Evolutionary conservation across 1,140 invertebrate genomes (phyloP).

Genomic region (Leptinotarsa defecta): DNA sequence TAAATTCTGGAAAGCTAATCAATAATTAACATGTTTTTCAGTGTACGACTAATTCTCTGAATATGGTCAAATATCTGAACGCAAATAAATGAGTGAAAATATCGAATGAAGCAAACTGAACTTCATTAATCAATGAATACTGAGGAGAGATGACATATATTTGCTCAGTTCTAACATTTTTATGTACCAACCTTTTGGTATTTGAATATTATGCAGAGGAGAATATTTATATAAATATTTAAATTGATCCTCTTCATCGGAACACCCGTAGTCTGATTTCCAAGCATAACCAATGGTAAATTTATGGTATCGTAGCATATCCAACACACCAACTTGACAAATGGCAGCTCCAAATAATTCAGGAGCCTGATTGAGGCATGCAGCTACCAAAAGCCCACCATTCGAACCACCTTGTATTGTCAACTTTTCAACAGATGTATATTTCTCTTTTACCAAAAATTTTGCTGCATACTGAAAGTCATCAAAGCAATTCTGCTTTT

Average conservation of each 20-base stretch:
- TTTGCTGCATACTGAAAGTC: constrained; percentile 94
- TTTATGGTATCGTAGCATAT: constrained; percentile 97
- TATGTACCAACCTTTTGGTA: constrained; percentile 59
- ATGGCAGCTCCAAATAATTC: constrained; percentile 92
- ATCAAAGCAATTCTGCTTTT: constrained; percentile 98
- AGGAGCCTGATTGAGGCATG: constrained; percentile 92
- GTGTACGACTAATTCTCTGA: no score
- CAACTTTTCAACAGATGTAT: constrained; percentile 77
- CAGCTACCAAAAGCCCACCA: constrained; percentile 92
- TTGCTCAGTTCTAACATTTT: not conserved
- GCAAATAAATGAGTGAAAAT: not conserved
- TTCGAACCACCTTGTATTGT: constrained; percentile 95
- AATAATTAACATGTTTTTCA: no score
- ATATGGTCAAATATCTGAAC: not conserved
- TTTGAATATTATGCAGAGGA: constrained; percentile 89
- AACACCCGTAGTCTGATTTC: constrained; percentile 94
- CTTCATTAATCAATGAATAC: no score
- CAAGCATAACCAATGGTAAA: constrained; percentile 98
- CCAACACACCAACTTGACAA: constrained; percentile 73
- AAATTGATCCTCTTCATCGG: constrained; percentile 88
- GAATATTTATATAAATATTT: constrained; percentile 90
- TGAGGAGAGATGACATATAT: no score
- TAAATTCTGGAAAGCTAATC: no score
- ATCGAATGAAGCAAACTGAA: not conserved
- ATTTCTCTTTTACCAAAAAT: constrained; percentile 83